Evolutionary conservation across 23 tunicate species (phyloP).

Genomic region (Halocynthia roretzi): DNA sequence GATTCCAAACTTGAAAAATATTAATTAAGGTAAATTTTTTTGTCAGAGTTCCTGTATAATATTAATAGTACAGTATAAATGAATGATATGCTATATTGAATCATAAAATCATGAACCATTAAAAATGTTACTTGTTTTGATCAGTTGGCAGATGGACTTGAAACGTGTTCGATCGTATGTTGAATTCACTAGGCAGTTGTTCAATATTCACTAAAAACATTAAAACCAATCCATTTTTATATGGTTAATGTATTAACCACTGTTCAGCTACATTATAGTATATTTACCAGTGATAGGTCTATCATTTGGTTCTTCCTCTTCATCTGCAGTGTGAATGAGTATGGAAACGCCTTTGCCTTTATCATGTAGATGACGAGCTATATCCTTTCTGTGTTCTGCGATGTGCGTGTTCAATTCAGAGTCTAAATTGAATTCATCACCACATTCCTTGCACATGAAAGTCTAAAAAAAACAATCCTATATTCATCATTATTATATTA

Average conservation of each 20-base stretch:
- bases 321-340: background rate
- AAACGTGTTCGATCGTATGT: no score
- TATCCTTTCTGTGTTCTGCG: slow-evolving; percentile 54
- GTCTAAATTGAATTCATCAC: slow-evolving; percentile 71
- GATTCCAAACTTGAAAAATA: no score
- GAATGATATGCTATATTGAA: no score
- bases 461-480: slow-evolving; percentile 27
- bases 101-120: no score
- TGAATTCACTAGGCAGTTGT: no score
- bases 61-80: no score
- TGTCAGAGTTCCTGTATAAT: no score
- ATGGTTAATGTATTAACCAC: background rate
- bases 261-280: background rate
- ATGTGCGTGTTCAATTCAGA: slow-evolving; percentile 50
- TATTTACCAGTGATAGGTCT: no score
- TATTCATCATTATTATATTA: background rate
- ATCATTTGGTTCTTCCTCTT: background rate
- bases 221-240: background rate
- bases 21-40: no score
- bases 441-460: slow-evolving; percentile 90
- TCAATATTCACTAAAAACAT: no score
- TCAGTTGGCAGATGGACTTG: no score
- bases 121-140: no score
- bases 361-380: slow-evolving; percentile 48
- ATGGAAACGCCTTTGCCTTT: slow-evolving; percentile 3